Percentiles rank a stretch among this genome's conserved stretches.
Evolutionary conservation across 2,113 vertebrate genomes (phyloP).

Genomic region (Hippocampus guttulatus): DNA sequence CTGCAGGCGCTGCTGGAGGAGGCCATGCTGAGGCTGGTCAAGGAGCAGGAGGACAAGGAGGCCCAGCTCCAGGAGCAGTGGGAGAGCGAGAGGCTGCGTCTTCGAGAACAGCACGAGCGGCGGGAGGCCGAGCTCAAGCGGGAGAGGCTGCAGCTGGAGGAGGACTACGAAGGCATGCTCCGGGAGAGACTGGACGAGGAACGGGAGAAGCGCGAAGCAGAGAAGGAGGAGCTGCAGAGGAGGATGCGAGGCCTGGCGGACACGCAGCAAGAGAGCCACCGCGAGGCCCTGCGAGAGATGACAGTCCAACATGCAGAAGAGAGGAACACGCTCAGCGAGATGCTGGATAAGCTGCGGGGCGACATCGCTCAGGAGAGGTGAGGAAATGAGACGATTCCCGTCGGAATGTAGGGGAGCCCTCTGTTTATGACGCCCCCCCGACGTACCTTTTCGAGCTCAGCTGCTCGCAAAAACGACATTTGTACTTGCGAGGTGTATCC

Average conservation of each 20-base stretch:
- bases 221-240: slow-evolving; percentile 61
- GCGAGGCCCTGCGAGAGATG: slow-evolving; percentile 66
- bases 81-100: slow-evolving; percentile 53
- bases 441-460: background rate
- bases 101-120: slow-evolving; percentile 58
- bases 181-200: slow-evolving; percentile 66
- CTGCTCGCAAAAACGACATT: too few relatives aligned
- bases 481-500: too few relatives aligned
- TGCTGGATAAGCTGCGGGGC: slow-evolving; percentile 71
- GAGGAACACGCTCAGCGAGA: slow-evolving; percentile 66
- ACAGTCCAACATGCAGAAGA: slow-evolving; percentile 68
- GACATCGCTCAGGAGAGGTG: slow-evolving; percentile 83
- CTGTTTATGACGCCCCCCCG: background rate
- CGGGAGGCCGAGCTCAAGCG: slow-evolving; percentile 53
- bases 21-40: slow-evolving; percentile 54
- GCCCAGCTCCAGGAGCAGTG: slow-evolving; percentile 57
- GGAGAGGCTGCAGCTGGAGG: slow-evolving; percentile 65
- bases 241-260: slow-evolving; percentile 48
- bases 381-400: slow-evolving; percentile 40
- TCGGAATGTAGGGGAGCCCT: background rate
- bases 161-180: slow-evolving; percentile 67
- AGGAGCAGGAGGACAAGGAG: slow-evolving; percentile 69
- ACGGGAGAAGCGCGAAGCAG: slow-evolving; percentile 36
- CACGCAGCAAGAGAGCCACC: slow-evolving; percentile 63
- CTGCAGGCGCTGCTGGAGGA: slow-evolving; percentile 69